Conservation (phyloP, 1,140 invertebrate species). For the Bathynomus jamesi region DNA sequence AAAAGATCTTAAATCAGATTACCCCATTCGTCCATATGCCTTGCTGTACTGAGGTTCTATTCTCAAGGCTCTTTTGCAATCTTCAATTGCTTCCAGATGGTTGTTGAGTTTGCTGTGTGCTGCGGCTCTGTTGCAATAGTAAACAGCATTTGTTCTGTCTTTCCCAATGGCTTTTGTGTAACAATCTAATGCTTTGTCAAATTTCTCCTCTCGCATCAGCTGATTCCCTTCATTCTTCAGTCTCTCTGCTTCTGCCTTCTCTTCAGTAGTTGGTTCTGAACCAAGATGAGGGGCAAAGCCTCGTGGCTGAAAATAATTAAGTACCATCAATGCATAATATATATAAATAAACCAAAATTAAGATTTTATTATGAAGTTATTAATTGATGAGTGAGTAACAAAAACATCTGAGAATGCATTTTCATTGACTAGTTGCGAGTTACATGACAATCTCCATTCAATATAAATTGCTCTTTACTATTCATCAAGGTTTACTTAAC, state of each 20-base stretch:
- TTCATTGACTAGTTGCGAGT: no score
- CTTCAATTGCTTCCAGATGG: conserved; percentile 70
- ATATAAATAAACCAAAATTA: no score
- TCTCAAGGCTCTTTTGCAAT: conserved; percentile 76
- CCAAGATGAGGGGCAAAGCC: background rate
- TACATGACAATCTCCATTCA: no score
- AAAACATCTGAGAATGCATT: no score
- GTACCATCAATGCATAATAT: no score
- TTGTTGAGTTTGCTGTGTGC: conserved; percentile 78
- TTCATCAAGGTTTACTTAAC: no score
- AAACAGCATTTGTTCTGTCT: conserved; percentile 81
- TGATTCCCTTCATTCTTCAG: conserved; percentile 79
- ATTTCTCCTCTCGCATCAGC: conserved; percentile 71
- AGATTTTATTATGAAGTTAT: no score
- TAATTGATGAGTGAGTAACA: no score
- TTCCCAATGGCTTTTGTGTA: conserved; percentile 65
- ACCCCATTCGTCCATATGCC: conserved; percentile 85
- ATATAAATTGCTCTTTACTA: no score
- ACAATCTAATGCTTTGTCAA: conserved; percentile 62
- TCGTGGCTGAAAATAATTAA: background rate
- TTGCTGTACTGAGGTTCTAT: conserved; percentile 88
- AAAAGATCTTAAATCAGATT: no score
- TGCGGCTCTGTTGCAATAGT: conserved; percentile 89
- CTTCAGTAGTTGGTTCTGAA: conserved; percentile 47
- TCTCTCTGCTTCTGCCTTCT: conserved; percentile 58